A percentile compares a stretch with the other conserved stretches of the same genome.
These are phyloP conservation scores for Leontopithecus rosalia DNA, from an alignment of 2,797 vertebrate species.

Conservation along the genomic window DNA sequence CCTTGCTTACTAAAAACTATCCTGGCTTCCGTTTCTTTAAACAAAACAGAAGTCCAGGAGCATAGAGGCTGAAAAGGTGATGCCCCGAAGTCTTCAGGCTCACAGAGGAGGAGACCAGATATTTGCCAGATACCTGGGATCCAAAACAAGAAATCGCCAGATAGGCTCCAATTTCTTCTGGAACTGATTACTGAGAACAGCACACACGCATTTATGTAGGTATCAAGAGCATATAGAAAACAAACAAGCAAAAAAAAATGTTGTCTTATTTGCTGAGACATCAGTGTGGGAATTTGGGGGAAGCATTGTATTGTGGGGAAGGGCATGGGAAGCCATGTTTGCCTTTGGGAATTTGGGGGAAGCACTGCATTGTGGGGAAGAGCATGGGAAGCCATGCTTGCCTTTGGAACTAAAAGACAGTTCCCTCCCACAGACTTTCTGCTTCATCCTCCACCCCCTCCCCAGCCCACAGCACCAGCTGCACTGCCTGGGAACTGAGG, in stretches of 20 bases:
- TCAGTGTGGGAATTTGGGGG: conserved; percentile 53
- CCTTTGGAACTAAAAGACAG: conserved; percentile 68
- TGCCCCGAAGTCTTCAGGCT: neutral
- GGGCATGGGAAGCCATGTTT: conserved; percentile 32
- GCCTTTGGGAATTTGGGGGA: conserved; percentile 46
- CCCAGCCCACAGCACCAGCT: conserved; percentile 75
- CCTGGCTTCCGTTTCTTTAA: neutral
- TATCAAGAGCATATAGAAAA: conserved; percentile 56
- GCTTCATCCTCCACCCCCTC: conserved; percentile 65
- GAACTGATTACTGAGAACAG: neutral
- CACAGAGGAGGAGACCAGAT: neutral
- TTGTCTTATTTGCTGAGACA: conserved; percentile 53
- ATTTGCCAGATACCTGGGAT: neutral
- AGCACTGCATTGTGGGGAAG: conserved; percentile 7
- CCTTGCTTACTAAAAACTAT: neutral
- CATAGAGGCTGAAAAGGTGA: too few relatives aligned
- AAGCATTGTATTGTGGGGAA: conserved; percentile 14
- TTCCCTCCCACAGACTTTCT: conserved; percentile 69
- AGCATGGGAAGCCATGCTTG: conserved; percentile 43
- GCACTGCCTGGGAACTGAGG: conserved; percentile 67
- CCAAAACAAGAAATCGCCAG: conserved; percentile 52
- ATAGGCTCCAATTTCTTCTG: conserved; percentile 28
- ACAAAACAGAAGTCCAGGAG: neutral
- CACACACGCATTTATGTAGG: neutral
- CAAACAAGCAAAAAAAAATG: neutral